Base-by-base conservation (phyloP, 2,888 invertebrate species). In the Lasioglossum zephyrum region DNA sequence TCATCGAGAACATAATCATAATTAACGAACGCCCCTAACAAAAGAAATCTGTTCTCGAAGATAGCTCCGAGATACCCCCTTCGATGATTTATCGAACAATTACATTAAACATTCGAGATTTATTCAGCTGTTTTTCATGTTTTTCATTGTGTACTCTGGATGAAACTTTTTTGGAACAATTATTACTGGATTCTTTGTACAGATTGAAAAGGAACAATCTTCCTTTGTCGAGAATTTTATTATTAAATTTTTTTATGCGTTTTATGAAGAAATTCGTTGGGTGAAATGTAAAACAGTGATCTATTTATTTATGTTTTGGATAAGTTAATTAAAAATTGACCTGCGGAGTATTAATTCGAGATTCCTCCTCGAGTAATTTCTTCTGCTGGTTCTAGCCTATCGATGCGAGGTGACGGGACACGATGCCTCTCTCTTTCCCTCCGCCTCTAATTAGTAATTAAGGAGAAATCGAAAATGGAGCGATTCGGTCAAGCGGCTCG, bases 401-500 rank as follows among this genome's bases (percentile, higher is more conserved):
- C 87, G 89, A 82, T 80, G 83, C 82, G 57, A 53, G 77, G 2
- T 36, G 60, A 13, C 60, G 16, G 36, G 8, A 79, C 78, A 79
- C 57, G 11, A 57, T 57, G n/a, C 31, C 63, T 16, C 16, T 26
- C 63, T 63, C 63, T 26, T 31, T 63, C 63, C 31, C 80, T 77
- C 83, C 78, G 88, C 69, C 81, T 86, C 89, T 90, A 90, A 90
- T 90, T 90, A 90, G 87, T 87, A 87, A 90, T 90, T 89, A 89
- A 83, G 83, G 77, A 85, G 87, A 87, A 90, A 89, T 90, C 86
- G 89, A 90, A 90, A 90, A 90, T 80, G 76, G 84, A 84, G 85
- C 75, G 88, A 86, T 88, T 88, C 88, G 91, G 86, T 85, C 82
- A 88, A 88, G 84, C 84, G 82, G 82, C 82, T 79, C 79, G 81